phyloP scores from a whole-genome alignment of 2,888 invertebrate genomes.

The Melanargia galathea region DNA sequence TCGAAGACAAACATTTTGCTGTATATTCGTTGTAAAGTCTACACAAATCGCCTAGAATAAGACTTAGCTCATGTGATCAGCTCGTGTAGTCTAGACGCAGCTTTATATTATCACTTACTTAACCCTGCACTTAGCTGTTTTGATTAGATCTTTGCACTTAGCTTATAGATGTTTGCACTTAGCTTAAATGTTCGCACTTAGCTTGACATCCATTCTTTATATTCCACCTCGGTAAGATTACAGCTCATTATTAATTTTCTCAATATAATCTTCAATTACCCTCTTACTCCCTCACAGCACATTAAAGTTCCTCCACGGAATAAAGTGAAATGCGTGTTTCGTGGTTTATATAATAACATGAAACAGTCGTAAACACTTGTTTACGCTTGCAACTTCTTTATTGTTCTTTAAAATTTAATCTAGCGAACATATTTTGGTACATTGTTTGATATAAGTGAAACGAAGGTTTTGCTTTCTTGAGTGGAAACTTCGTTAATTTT shows the following conservation, averaged over 20 bases:
- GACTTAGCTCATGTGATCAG: too few relatives aligned
- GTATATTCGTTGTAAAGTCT: too few relatives aligned
- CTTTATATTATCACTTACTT: too few relatives aligned
- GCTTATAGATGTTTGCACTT: too few relatives aligned
- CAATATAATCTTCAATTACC: not conserved
- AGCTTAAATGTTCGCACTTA: too few relatives aligned
- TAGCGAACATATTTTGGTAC: constrained; percentile 22
- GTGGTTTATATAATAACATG: constrained; percentile 13
- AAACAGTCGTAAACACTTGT: constrained; percentile 22
- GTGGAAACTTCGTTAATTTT: constrained; percentile 36
- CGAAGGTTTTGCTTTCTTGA: constrained; percentile 16
- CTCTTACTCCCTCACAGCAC: not conserved
- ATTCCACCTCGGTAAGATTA: not conserved
- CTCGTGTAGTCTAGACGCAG: too few relatives aligned
- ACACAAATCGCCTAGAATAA: too few relatives aligned
- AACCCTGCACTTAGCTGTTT: too few relatives aligned
- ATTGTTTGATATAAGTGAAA: constrained; percentile 24
- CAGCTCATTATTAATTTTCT: not conserved
- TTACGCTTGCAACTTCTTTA: constrained; percentile 23
- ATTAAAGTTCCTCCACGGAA: not conserved
- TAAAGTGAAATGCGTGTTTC: constrained; percentile 1
- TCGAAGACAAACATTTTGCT: too few relatives aligned
- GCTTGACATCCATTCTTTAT: too few relatives aligned
- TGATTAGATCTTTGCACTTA: too few relatives aligned
- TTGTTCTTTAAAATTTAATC: constrained; percentile 30